phyloP scores from a whole-genome alignment of 2,888 invertebrate genomes.

The Ophion ellenae region DNA sequence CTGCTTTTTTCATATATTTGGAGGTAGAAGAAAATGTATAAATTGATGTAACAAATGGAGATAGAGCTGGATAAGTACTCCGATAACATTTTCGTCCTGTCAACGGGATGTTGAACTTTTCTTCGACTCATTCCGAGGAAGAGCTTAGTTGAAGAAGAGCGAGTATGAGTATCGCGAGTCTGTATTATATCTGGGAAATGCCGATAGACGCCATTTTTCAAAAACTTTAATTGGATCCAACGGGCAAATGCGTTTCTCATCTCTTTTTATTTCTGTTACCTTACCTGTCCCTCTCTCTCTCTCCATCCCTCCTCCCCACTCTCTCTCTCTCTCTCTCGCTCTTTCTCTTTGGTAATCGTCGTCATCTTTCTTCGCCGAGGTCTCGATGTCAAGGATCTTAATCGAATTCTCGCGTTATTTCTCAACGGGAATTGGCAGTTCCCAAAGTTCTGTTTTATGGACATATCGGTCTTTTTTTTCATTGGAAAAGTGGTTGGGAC shows the following conservation, averaged over 20 bases:
- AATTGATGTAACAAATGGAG: no score
- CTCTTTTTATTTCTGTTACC: slow-evolving; percentile 1
- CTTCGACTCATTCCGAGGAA: no score
- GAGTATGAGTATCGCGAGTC: neutral
- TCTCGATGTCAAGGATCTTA: slow-evolving; percentile 51
- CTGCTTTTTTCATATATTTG: no score
- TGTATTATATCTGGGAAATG: slow-evolving; percentile 50
- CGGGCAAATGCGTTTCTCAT: slow-evolving; percentile 53
- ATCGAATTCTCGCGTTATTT: slow-evolving; percentile 64
- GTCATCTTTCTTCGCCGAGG: neutral
- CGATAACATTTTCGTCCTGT: no score
- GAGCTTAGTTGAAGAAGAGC: no score
- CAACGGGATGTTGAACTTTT: no score
- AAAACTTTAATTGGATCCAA: slow-evolving; percentile 66
- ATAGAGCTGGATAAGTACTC: no score
- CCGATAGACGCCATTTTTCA: slow-evolving; percentile 58
- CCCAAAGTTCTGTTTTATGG: slow-evolving; percentile 23
- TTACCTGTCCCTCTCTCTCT: no score
- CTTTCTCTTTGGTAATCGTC: slow-evolving; percentile 5
- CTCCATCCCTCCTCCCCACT: neutral
- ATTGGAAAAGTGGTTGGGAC: neutral
- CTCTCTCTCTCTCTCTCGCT: neutral
- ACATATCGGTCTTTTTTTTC: slow-evolving; percentile 6
- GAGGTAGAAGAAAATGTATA: no score
- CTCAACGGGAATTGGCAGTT: slow-evolving; percentile 36